phyloP scores from a whole-genome alignment of 2,797 vertebrate genomes.

The Eulemur mongoz region DNA sequence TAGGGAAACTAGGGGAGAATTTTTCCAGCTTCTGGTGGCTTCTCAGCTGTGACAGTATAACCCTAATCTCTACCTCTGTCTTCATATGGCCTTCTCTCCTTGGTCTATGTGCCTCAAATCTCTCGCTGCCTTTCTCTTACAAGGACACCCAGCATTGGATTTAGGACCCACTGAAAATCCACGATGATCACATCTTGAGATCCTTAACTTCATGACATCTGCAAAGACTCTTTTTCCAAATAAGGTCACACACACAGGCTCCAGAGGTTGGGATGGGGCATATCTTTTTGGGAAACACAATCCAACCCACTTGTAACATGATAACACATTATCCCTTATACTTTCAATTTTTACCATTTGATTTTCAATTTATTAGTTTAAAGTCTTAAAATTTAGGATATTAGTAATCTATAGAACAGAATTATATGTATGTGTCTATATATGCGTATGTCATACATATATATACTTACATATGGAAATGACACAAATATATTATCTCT shows the following conservation, averaged over 20 bases:
- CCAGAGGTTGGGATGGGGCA: background rate
- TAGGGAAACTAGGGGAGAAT: too few relatives aligned
- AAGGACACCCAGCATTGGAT: background rate
- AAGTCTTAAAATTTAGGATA: background rate
- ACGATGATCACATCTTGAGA: background rate
- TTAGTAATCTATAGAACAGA: background rate
- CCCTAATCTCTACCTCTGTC: background rate
- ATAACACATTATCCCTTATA: background rate
- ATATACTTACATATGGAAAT: background rate
- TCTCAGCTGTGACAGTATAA: background rate
- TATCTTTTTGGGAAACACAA: background rate
- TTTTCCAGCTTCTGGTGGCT: background rate
- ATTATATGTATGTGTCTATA: background rate
- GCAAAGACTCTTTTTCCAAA: background rate
- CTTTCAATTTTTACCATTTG: background rate
- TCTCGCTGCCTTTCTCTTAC: background rate
- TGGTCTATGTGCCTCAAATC: background rate
- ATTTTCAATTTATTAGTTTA: background rate
- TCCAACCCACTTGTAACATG: background rate
- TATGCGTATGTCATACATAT: background rate
- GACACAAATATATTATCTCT: background rate
- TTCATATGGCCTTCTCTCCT: background rate
- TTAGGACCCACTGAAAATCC: background rate
- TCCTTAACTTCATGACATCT: background rate
- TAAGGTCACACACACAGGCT: background rate